Base-by-base conservation (phyloP, 2,797 vertebrate species). In the Tympanoctomys barrerae region DNA sequence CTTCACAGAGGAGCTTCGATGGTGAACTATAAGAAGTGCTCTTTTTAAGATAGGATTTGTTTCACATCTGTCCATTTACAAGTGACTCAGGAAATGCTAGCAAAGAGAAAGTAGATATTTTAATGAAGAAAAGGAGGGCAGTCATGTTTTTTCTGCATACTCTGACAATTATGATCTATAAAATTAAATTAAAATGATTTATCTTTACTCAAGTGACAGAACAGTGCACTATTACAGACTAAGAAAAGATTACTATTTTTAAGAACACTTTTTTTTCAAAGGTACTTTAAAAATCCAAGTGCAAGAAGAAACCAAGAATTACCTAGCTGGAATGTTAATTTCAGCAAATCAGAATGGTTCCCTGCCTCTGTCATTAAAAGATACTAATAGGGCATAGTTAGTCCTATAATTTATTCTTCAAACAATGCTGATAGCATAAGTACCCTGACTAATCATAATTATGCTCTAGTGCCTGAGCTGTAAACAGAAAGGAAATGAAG, bases 401-500 rank as follows among this genome's bases (percentile, higher is more conserved):
- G 78, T 97, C 89, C 90, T 97, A 88, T 96, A 91, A 96, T 96
- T 96, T 97, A 95, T 97, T 95, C 92, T 97, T 97, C 87, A 97
- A 97, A 96, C 86, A 94, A 95, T 96, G 95, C 96, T 96, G 94
- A 95, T 98, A 97, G 91, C 80, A 39, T 96, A 96, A 96, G 94
- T 97, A 87, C 95, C 82, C 89, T 82, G 70, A 94, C 93, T 97
- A 97, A 97, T 97, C 94, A 92, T 94, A 96, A 97, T 97, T 97
- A 97, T 87, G 71, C 81, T 95, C 82, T 94, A 95, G 87, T 97
- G 88, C 91, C 91, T 89, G 78, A 97, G 75, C 54, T 97, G 91
- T 97, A 98, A 97, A 96, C 94, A 97, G 84, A 97, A 95, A 96
- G 90, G 95, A 95, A 97, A 97, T 96, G 98, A 97, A 96, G 90